Base-by-base conservation (phyloP, 2,797 vertebrate species). In the Scleropages formosus region DNA sequence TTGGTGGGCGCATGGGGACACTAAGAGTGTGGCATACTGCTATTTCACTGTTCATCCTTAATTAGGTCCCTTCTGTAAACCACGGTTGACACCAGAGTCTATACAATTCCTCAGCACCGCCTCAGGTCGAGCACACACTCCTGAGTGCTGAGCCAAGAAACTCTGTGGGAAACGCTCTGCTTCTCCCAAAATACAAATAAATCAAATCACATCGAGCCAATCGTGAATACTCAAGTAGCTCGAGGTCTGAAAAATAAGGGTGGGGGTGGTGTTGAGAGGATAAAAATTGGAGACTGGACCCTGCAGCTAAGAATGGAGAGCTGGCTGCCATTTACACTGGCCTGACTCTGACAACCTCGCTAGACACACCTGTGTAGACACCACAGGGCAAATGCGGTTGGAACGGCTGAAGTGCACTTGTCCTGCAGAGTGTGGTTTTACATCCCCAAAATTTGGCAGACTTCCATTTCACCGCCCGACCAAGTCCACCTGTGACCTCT, bases 151-250 rank as follows among this genome's bases (percentile, higher is more conserved):
- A 88, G 91, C 90, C 90, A 90, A 90, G 82, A 85, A 81, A 77
- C 86, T 90, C 87, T 87, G 89, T 91, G 90, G 91, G 91, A 91
- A 93, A 93, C 86, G 81, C 84, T 90, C 84, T 83, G 82, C 81
- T 82, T 82, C 84, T 88, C 83, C 86, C 75, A 87, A 80, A 91
- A 89, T 89, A 90, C 85, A 90, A 92, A 93, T 93, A 91, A 93
- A 93, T 91, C 88, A 92, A 83, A 89, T 89, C 80, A 81, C 86
- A 87, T 87, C 87, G 87, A 90, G 88, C 88, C 90, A 90, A 91
- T 92, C 86, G 86, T 78, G 74, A 90, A 89, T 84, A 87, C 85
- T 88, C 81, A 87, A 87, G 85, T 80, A 89, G 86, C 80, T 75
- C 79, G 16, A 65, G 9, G 79, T 66, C 76, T 51, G 31, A 60